phyloP scores from a whole-genome alignment of 1,140 invertebrate species.

The Cyclina sinensis region DNA sequence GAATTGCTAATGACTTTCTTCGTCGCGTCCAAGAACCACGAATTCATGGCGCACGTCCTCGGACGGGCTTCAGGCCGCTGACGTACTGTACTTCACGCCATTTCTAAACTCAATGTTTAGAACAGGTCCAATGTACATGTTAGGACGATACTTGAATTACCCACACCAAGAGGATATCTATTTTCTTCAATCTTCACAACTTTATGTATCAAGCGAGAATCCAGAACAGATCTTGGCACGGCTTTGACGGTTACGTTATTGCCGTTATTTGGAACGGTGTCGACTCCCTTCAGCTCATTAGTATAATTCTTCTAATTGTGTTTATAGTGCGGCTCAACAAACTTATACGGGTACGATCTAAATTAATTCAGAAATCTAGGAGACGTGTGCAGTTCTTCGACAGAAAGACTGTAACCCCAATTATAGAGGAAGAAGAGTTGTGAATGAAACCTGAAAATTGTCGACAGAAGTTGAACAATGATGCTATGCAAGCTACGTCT shows the following conservation, averaged over 20 bases:
- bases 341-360: slow-evolving; percentile 15
- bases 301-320: slow-evolving; percentile 44
- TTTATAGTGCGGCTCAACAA: slow-evolving; percentile 58
- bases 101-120: slow-evolving; percentile 63
- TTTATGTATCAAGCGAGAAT: slow-evolving; percentile 36
- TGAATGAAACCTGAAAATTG: too few species aligned
- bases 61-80: slow-evolving; percentile 48
- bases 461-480: too few species aligned
- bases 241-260: slow-evolving; percentile 41
- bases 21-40: slow-evolving; percentile 23
- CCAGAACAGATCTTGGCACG: slow-evolving; percentile 37
- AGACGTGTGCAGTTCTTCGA: slow-evolving; percentile 31
- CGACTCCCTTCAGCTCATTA: slow-evolving; percentile 39
- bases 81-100: slow-evolving; percentile 61
- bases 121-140: slow-evolving; percentile 63
- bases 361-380: slow-evolving; percentile 18
- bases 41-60: slow-evolving; percentile 62
- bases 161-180: slow-evolving; percentile 57
- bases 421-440: slow-evolving; percentile 30
- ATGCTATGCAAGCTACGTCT: too few species aligned
- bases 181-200: slow-evolving; percentile 30
- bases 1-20: slow-evolving; percentile 62
- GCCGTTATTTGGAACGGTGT: slow-evolving; percentile 48
- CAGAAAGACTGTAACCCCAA: neutral
- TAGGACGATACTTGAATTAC: slow-evolving; percentile 60